These are phyloP conservation scores for Choristoneura rosaceana DNA, from an alignment of 2,888 invertebrate genomes.

Conservation along the genomic window DNA sequence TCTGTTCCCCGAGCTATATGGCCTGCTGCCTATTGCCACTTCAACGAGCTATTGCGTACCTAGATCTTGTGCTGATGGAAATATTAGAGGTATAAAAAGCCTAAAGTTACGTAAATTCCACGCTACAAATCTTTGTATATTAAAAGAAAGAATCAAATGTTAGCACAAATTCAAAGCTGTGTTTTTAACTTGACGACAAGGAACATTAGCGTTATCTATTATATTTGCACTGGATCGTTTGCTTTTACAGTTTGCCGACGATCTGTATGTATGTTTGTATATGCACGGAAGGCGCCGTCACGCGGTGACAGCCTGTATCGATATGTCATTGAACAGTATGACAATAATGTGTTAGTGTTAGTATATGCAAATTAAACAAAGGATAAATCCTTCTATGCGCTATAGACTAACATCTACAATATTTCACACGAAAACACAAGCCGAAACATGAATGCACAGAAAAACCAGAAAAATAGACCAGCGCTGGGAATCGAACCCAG, in stretches of 20 bases:
- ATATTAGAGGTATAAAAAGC: no score
- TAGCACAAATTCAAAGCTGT: no score
- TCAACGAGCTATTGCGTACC: no score
- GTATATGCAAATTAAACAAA: conserved; percentile 3
- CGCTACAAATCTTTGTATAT: neutral
- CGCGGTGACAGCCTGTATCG: conserved; percentile 22
- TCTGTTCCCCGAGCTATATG: no score
- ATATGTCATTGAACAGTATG: conserved; percentile 18
- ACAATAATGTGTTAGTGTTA: neutral
- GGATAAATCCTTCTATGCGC: neutral
- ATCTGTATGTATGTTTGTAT: conserved; percentile 27
- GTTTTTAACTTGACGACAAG: neutral
- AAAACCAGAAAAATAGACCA: no score
- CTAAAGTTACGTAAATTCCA: neutral
- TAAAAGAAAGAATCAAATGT: neutral
- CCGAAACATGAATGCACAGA: no score
- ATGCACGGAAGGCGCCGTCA: conserved; percentile 39
- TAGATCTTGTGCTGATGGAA: no score
- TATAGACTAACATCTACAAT: neutral
- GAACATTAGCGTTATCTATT: conserved; percentile 11
- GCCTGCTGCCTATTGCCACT: no score
- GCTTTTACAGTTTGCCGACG: conserved; percentile 31
- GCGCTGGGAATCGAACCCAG: no score
- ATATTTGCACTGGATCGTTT: conserved; percentile 34
- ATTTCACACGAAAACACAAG: no score